phyloP scores from a whole-genome alignment of 2,888 invertebrate genomes.

The Bruchidius siliquastri region DNA sequence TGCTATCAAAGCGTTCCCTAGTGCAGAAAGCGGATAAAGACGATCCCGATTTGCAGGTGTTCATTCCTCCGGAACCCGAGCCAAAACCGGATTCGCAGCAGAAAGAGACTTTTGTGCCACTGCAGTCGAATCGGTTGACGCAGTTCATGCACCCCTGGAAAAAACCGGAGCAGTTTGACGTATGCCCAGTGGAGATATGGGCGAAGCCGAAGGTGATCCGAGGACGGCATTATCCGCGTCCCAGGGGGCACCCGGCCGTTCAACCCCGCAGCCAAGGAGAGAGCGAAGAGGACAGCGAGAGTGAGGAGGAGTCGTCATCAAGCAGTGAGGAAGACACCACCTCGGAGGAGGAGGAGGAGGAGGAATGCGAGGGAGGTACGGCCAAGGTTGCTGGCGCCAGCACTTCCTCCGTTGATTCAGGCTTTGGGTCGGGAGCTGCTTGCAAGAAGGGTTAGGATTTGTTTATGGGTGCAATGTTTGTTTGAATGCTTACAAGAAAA shows the following conservation, averaged over 20 bases:
- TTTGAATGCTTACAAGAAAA: neutral
- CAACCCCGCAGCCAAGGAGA: constrained; percentile 28
- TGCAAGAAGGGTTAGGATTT: constrained; percentile 59
- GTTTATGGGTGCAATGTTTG: constrained; percentile 24
- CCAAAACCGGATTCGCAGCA: constrained; percentile 44
- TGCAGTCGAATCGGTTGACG: constrained; percentile 43
- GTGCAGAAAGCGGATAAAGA: constrained; percentile 40
- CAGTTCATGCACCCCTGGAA: constrained; percentile 44
- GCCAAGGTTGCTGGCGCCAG: constrained; percentile 53
- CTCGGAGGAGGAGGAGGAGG: constrained; percentile 29
- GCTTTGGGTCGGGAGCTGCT: constrained; percentile 66
- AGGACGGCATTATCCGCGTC: constrained; percentile 42
- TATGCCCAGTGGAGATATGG: constrained; percentile 42
- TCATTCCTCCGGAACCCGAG: constrained; percentile 31
- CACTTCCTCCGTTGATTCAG: constrained; percentile 80
- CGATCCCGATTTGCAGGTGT: constrained; percentile 43
- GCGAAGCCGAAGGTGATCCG: constrained; percentile 45
- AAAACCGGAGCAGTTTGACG: constrained; percentile 44
- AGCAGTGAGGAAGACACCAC: constrained; percentile 39
- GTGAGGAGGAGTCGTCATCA: constrained; percentile 35
- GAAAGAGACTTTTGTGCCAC: constrained; percentile 43
- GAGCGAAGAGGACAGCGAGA: constrained; percentile 16
- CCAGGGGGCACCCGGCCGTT: constrained; percentile 27
- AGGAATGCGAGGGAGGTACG: constrained; percentile 34
- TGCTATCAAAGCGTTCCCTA: constrained; percentile 42